These are phyloP conservation scores for Halcyon senegalensis DNA, from an alignment of 2,113 vertebrate species.

Conservation along the genomic window DNA sequence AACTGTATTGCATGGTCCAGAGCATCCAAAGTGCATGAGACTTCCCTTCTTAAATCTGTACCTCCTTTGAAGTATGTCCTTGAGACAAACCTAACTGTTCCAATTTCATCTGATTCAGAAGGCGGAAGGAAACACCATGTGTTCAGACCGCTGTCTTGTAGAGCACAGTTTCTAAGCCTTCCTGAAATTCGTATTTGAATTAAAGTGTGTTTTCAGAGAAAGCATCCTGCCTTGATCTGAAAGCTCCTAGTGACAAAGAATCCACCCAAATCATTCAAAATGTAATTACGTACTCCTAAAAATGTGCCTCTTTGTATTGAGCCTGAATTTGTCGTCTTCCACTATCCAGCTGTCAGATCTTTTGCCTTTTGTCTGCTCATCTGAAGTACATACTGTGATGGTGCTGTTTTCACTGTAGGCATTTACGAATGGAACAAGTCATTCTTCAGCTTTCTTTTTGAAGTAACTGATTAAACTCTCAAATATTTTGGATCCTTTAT, in stretches of 20 bases:
- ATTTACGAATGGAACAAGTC: background rate
- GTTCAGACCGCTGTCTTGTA: background rate
- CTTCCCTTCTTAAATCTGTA: background rate
- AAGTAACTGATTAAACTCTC: background rate
- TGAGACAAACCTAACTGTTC: background rate
- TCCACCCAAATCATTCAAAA: background rate
- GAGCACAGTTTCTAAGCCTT: background rate
- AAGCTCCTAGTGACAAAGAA: background rate
- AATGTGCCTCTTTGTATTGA: background rate
- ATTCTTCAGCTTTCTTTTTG: background rate
- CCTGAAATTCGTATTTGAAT: background rate
- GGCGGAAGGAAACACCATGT: background rate
- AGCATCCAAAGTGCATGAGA: background rate
- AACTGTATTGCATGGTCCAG: background rate
- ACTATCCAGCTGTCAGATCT: conserved; percentile 24
- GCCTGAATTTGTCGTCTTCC: conserved; percentile 3
- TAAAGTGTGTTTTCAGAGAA: background rate
- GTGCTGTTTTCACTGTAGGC: background rate
- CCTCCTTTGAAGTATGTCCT: background rate
- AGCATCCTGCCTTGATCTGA: background rate
- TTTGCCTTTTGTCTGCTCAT: conserved; percentile 19
- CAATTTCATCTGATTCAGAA: background rate
- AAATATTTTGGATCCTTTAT: background rate
- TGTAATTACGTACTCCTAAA: conserved; percentile 11
- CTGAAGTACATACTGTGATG: background rate